phyloP scores from a whole-genome alignment of 2,888 invertebrate species.

The Drosophila differens region DNA sequence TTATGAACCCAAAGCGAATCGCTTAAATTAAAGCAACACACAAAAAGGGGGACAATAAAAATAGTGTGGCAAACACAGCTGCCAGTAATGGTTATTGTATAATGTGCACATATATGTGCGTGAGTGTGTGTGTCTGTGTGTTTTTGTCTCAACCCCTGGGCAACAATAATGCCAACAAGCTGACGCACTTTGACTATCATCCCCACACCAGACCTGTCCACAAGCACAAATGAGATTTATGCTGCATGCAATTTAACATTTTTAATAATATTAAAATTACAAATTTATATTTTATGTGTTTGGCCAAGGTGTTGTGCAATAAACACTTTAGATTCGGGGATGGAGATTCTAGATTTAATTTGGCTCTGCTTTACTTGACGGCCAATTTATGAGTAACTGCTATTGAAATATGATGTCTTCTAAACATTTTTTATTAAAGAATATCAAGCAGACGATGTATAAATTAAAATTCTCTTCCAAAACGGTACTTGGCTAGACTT shows the following conservation, averaged over 20 bases:
- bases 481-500: not conserved
- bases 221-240: slow-evolving; percentile 72
- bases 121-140: slow-evolving; percentile 22
- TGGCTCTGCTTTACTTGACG: slow-evolving; percentile 33
- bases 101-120: slow-evolving; percentile 42
- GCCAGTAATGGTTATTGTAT: slow-evolving; percentile 73
- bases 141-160: slow-evolving; percentile 55
- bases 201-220: slow-evolving; percentile 12
- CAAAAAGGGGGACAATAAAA: slow-evolving; percentile 63
- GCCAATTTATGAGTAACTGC: not conserved
- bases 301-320: slow-evolving; percentile 68
- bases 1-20: slow-evolving; percentile 71
- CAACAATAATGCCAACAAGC: slow-evolving; percentile 61
- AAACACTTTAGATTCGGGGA: slow-evolving; percentile 51
- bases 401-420: not conserved
- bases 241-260: slow-evolving; percentile 72
- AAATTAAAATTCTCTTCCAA: not conserved
- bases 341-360: slow-evolving; percentile 42
- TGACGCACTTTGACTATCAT: slow-evolving; percentile 43
- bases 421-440: not conserved
- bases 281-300: slow-evolving; percentile 67
- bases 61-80: slow-evolving; percentile 78
- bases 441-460: not conserved
- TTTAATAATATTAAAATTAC: slow-evolving; percentile 80
- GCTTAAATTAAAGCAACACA: slow-evolving; percentile 76